Evolutionary conservation across 1,140 invertebrate genomes (phyloP).

Genomic region (Pteromalus puparum): DNA sequence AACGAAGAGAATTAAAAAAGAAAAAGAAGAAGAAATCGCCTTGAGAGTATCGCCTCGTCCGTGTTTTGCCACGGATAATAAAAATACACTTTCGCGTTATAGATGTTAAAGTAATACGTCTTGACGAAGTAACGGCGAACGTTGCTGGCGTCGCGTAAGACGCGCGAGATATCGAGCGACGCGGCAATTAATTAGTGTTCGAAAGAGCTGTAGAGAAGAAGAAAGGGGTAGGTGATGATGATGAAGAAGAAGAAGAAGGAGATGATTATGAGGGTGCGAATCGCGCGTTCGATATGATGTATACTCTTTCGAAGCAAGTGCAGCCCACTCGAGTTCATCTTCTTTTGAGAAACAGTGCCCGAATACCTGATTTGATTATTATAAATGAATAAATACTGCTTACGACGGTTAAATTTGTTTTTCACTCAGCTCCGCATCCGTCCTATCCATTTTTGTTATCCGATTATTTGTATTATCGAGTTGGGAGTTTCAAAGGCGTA

Average conservation of each 20-base stretch:
- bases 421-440: neutral
- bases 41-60: slow-evolving; percentile 45
- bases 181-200: slow-evolving; percentile 30
- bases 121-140: neutral
- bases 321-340: neutral
- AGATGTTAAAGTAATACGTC: neutral
- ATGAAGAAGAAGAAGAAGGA: neutral
- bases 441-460: neutral
- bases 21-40: slow-evolving; percentile 11
- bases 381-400: slow-evolving; percentile 54
- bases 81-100: slow-evolving; percentile 26
- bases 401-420: slow-evolving; percentile 40
- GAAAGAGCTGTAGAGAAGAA: neutral
- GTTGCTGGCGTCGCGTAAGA: neutral
- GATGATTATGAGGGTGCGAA: neutral
- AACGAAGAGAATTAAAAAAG: neutral
- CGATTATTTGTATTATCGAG: too few relatives aligned
- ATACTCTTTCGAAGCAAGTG: slow-evolving; percentile 13
- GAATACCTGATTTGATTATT: slow-evolving; percentile 52
- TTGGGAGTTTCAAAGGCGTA: too few relatives aligned
- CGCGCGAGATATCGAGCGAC: slow-evolving; percentile 4
- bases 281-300: slow-evolving; percentile 31
- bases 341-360: slow-evolving; percentile 43
- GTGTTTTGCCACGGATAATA: slow-evolving; percentile 29
- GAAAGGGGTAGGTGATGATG: neutral